phyloP scores from a whole-genome alignment of 1,140 invertebrate species.

The Pseudomyrmex flavicornis region DNA sequence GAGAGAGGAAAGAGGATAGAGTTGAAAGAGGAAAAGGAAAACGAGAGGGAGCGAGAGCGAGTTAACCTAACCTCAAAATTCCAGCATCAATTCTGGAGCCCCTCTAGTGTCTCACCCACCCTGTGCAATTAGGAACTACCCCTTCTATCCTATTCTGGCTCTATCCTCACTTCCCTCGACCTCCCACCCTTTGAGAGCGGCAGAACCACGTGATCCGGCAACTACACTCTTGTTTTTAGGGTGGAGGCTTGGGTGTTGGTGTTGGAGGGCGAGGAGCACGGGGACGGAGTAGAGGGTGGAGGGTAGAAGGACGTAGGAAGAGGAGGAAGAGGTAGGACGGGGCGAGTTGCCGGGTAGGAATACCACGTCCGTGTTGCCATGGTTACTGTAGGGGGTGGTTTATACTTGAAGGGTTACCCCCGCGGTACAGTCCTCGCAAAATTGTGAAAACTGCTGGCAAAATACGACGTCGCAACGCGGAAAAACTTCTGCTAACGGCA shows the following conservation, averaged over 20 bases:
- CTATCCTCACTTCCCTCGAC: conserved; percentile 78
- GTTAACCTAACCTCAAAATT: conserved; percentile 84
- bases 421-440: conserved; percentile 81
- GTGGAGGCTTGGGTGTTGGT: conserved; percentile 69
- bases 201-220: conserved; percentile 80
- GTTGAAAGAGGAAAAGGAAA: conserved; percentile 37
- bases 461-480: conserved; percentile 16
- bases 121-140: conserved; percentile 82
- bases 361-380: conserved; percentile 80
- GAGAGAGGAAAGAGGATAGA: conserved; percentile 25
- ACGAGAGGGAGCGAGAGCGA: conserved; percentile 68
- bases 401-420: conserved; percentile 82
- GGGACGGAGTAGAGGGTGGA: conserved; percentile 43
- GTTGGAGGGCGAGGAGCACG: conserved; percentile 57
- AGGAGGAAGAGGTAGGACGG: conserved; percentile 66
- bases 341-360: conserved; percentile 76
- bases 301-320: conserved; percentile 61
- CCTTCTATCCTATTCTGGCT: conserved; percentile 79
- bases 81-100: conserved; percentile 82
- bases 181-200: conserved; percentile 72
- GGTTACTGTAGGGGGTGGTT: conserved; percentile 79
- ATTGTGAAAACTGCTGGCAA: conserved; percentile 76
- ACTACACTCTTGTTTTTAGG: conserved; percentile 82
- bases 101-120: conserved; percentile 78
- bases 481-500: conserved; percentile 69